Base-by-base conservation (phyloP, 2,888 invertebrate genomes). In the Megamerina dolium region DNA sequence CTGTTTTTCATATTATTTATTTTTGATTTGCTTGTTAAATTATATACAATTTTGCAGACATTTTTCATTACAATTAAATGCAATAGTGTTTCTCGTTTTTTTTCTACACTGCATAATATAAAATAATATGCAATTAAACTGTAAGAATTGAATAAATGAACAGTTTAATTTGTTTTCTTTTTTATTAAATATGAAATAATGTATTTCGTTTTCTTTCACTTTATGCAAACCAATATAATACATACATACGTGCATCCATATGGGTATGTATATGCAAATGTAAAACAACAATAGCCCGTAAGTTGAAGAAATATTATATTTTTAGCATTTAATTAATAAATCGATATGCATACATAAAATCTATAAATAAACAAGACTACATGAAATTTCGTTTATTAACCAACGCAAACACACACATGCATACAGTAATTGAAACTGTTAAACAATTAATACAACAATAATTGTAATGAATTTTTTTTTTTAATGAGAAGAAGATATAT, bases 251-350 rank as follows among this genome's bases (percentile, higher is more conserved):
- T 23, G 10, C 10, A n/a, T n/a, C n/a, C n/a, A n/a, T n/a, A n/a
- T n/a, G 10, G 10, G 10, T 3, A 27, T 27, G 10, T 27, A n/a
- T 10, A 10, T 27, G 27, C 5, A 27, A 27, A 27, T 13, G 12
- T 5, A 14, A 37, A 46, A n/a, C 57, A 61, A 53, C 59, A 60
- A 60, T 61, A 61, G 62, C 59, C 60, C 56, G 56, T 60, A 61
- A 62, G 60, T 55, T 54, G 55, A 47, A 50, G 48, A 27, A 17
- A 34, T 18, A n/a, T n/a, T n/a, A 39, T 46, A 58, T 38, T 34
- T 56, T n/a, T n/a, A 50, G 48, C 31, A 19, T 31, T 46, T 55
- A 48, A 49, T 50, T 48, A 41, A 36, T 31, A 40, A 48, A 46
- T 43, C 35, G 39, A 40, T 44, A 34, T 13, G 21, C 36, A 43